Base-by-base conservation (phyloP, 2,888 invertebrate genomes). In the Lasius fuliginosus region DNA sequence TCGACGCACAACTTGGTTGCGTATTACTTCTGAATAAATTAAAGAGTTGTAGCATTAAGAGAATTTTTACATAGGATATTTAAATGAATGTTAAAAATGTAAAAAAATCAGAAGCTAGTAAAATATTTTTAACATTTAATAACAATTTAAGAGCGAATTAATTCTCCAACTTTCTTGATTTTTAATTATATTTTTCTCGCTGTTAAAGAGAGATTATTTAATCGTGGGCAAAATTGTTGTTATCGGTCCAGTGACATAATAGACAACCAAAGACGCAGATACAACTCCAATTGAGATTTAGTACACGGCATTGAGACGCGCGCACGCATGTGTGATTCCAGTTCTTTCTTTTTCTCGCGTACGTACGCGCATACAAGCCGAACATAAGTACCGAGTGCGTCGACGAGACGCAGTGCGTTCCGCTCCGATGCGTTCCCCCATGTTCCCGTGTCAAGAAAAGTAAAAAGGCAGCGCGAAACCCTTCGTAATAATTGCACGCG, bases 361-460 rank as follows among this genome's bases (percentile, higher is more conserved):
- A 40, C 33, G n/a, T 53, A 18, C 42, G 49, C 27, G 85, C 73
- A 83, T 79, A 74, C 83, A n/a, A 81, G 86, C 86, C 65, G 85
- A 82, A 83, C 68, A 81, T 71, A 82, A 83, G 85, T 85, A 84
- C 85, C 75, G 81, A 85, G 90, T 88, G 83, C 85, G 87, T 71
- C 86, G 90, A 83, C 86, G 90, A 83, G 85, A 87, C 83, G 77
- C 71, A 30, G 86, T 77, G 86, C 85, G 93, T 92, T 89, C 88
- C 90, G 91, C 90, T 92, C 89, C 85, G 91, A 86, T 91, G 90
- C 87, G 76, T 87, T 82, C 86, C 74, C 85, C 87, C 88, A 75
- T 88, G 86, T 86, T 85, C 86, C 85, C 83, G 87, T 87, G 67
- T 56, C 30, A 74, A 76, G 64, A 71, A 65, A 83, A 64, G 73